These are phyloP conservation scores for Macrocentrus cingulum DNA, from an alignment of 1,140 invertebrate genomes.

Conservation along the genomic window DNA sequence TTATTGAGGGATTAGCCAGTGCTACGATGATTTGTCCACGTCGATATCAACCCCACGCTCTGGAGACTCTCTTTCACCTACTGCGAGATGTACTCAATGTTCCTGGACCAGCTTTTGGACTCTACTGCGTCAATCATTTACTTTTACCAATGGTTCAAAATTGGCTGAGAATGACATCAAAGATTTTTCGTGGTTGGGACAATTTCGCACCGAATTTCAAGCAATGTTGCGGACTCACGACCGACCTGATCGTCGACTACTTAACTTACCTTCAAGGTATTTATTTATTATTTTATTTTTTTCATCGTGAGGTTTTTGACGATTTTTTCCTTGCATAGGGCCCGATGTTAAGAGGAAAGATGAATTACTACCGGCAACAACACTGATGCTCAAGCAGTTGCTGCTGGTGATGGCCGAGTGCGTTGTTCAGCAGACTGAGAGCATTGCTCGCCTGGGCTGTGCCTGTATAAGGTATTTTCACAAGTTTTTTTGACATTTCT, in stretches of 20 bases:
- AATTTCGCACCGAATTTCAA: constrained; percentile 84
- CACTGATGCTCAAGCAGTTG: constrained; percentile 82
- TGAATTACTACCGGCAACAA: constrained; percentile 60
- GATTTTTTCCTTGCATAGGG: no score
- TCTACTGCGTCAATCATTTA: constrained; percentile 88
- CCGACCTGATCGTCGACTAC: constrained; percentile 88
- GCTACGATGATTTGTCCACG: constrained; percentile 79
- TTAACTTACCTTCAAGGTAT: constrained; percentile 64
- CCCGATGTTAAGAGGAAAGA: constrained; percentile 45
- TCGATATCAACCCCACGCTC: constrained; percentile 81
- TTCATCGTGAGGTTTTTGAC: no score
- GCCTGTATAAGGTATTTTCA: constrained; percentile 75
- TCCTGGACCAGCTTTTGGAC: constrained; percentile 81
- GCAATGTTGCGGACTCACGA: constrained; percentile 87
- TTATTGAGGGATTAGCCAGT: constrained; percentile 86
- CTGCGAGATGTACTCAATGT: constrained; percentile 74
- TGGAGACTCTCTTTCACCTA: constrained; percentile 85
- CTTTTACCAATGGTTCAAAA: constrained; percentile 86
- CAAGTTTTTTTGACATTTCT: not conserved
- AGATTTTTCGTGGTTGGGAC: constrained; percentile 71
- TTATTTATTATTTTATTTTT: not conserved
- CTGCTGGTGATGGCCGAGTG: constrained; percentile 88
- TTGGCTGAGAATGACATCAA: constrained; percentile 76
- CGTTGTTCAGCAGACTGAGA: constrained; percentile 84
- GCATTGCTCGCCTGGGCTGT: constrained; percentile 86